These are phyloP conservation scores for Stenolophus ochropezus DNA, from an alignment of 2,888 invertebrate genomes.

Conservation along the genomic window DNA sequence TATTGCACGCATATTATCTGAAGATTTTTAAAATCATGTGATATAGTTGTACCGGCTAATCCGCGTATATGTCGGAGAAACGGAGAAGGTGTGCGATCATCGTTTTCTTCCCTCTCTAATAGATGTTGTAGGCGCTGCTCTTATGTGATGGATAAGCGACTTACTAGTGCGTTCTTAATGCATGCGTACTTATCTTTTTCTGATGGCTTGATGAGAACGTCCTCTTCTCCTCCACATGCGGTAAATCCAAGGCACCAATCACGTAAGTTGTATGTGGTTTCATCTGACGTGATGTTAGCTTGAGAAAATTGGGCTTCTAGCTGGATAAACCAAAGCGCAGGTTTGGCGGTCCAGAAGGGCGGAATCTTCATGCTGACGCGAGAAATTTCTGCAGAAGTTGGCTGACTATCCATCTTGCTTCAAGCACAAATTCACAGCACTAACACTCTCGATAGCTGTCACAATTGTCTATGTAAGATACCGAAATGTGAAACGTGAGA, in stretches of 20 bases:
- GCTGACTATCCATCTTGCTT: no score
- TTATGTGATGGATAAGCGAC: not conserved
- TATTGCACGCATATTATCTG: not conserved
- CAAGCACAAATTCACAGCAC: no score
- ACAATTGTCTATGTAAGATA: no score
- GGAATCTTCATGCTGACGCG: not conserved
- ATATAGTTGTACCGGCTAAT: not conserved
- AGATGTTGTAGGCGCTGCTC: not conserved
- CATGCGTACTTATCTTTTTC: not conserved
- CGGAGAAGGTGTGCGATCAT: conserved; percentile 8
- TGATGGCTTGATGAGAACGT: not conserved
- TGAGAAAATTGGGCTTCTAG: not conserved
- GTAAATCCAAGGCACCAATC: not conserved
- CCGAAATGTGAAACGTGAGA: no score
- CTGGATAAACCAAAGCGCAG: not conserved
- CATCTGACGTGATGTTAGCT: not conserved
- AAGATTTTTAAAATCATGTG: not conserved
- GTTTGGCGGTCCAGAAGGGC: not conserved
- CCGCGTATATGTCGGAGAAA: not conserved
- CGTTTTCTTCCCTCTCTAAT: not conserved
- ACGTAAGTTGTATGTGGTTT: not conserved
- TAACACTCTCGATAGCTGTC: no score
- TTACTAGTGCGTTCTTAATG: not conserved
- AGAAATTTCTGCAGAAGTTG: no score
- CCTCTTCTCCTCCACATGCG: not conserved